phyloP scores from a whole-genome alignment of 2,113 vertebrate genomes.

The Cochlearius cochlearius region DNA sequence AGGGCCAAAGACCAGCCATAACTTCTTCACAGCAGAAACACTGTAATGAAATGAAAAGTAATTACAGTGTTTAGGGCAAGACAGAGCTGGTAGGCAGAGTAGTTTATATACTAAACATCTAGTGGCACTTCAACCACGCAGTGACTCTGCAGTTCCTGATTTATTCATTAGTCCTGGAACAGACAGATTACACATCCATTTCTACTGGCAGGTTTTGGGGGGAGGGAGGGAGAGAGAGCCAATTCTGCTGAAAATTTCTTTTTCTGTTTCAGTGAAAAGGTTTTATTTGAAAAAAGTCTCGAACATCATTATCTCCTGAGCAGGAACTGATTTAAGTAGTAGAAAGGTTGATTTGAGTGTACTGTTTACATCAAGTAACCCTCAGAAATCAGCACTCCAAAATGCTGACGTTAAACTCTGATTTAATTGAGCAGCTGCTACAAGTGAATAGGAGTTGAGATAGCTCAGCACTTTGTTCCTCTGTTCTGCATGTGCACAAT shows the following conservation, averaged over 20 bases:
- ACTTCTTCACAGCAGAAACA: background rate
- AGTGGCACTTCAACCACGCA: background rate
- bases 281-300: background rate
- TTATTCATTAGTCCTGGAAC: background rate
- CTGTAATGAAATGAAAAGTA: background rate
- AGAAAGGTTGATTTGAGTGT: constrained; percentile 31
- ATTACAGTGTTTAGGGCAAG: background rate
- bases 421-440: constrained; percentile 62
- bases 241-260: background rate
- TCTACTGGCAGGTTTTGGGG: background rate
- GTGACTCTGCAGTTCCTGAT: background rate
- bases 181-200: background rate
- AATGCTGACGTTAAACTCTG: constrained; percentile 32
- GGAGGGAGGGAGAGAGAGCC: background rate
- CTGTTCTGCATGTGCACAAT: constrained; percentile 22
- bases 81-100: background rate
- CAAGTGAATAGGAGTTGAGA: constrained; percentile 30
- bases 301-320: background rate
- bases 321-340: constrained; percentile 5
- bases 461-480: constrained; percentile 39
- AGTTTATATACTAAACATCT: background rate
- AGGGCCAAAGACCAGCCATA: background rate
- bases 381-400: constrained; percentile 42
- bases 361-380: constrained; percentile 31
- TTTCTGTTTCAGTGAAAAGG: background rate